Evolutionary conservation across 2,888 invertebrate species (phyloP).

Genomic region (Lasioglossum leucozonium): DNA sequence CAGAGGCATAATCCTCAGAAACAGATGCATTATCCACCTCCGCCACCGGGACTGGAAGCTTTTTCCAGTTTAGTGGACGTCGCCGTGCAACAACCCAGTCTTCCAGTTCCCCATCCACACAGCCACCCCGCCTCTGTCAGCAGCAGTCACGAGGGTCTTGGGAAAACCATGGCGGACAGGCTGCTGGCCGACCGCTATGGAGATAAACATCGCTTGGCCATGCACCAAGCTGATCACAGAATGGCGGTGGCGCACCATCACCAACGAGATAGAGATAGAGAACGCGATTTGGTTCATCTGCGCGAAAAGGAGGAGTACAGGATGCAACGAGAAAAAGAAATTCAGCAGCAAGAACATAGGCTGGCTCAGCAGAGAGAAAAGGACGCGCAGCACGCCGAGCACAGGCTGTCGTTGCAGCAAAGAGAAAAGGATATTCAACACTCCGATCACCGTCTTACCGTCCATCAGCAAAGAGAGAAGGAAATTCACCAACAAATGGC

Average conservation of each 20-base stretch:
- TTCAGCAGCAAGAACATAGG: constrained; percentile 79
- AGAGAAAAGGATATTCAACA: constrained; percentile 75
- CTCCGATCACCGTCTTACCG: constrained; percentile 75
- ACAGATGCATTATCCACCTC: constrained; percentile 85
- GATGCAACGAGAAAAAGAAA: constrained; percentile 82
- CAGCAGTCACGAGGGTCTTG: constrained; percentile 86
- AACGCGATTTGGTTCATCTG: constrained; percentile 77
- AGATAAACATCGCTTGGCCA: constrained; percentile 79
- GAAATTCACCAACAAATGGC: constrained; percentile 75
- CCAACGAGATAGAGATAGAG: constrained; percentile 80
- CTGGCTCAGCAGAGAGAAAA: constrained; percentile 76
- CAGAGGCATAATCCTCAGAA: constrained; percentile 89
- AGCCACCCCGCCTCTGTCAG: constrained; percentile 75
- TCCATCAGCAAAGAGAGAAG: constrained; percentile 75
- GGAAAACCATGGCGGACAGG: constrained; percentile 85
- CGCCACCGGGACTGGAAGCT: constrained; percentile 91
- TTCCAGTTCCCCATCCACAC: constrained; percentile 90
- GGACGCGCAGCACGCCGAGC: constrained; percentile 75
- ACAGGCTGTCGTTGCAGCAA: constrained; percentile 73
- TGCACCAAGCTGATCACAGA: constrained; percentile 79
- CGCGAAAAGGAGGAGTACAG: constrained; percentile 80
- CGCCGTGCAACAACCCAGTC: constrained; percentile 95
- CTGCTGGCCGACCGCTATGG: constrained; percentile 81
- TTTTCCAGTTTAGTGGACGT: constrained; percentile 95
- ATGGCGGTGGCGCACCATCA: constrained; percentile 80